Evolutionary conservation across 2,797 vertebrate species (phyloP), one percentile per base, ranked within the genome.

Genomic region (Hirundo rustica): DNA sequence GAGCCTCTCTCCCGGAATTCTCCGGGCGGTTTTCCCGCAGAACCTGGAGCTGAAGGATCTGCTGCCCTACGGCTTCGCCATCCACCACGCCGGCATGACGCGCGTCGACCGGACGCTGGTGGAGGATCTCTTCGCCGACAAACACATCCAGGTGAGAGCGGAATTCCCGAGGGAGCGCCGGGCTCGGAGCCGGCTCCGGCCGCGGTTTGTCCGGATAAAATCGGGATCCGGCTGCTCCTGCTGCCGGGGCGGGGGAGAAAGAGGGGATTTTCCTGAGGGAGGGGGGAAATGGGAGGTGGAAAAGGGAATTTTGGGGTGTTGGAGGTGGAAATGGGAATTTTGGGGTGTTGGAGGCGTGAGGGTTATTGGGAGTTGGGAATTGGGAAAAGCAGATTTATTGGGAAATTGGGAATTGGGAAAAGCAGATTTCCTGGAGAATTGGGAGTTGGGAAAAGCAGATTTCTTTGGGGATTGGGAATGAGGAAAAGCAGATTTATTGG

Each of bases 61-160:
- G 19, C 97, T 99, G 22, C 99, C 99, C 1, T 99, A 99, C 0
- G 99, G 99, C 71, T 99, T 99, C 27, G 99, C 99, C 11, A 99
- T 99, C 93, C 99, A 99, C 92, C 99, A 99, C 1, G 99, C 99
- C 0, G 99, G 99, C 17, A 99, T 99, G 99, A 99, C 98, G 23
- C 98, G 99, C 73, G 99, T 99, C 73, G 99, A 99, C 96, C 98
- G 99, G 85, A 99, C 99, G 0, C 97, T 99, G 93, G 99, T 99
- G 80, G 99, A 99, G 93, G 99, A 99, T 97, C 98, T 99, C 71
- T 99, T 99, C 91, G 99, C 99, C 10, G 99, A 99, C 96, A 98
- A 99, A 48, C 99, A 99, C 96, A 99, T 99, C 89, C 99, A 99
- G 98, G 99, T 99, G 89, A 96, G 16, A 3, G 23, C 23, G 29